phyloP scores from a whole-genome alignment of 2,888 invertebrate species.

The Chymomyza procnemis region DNA sequence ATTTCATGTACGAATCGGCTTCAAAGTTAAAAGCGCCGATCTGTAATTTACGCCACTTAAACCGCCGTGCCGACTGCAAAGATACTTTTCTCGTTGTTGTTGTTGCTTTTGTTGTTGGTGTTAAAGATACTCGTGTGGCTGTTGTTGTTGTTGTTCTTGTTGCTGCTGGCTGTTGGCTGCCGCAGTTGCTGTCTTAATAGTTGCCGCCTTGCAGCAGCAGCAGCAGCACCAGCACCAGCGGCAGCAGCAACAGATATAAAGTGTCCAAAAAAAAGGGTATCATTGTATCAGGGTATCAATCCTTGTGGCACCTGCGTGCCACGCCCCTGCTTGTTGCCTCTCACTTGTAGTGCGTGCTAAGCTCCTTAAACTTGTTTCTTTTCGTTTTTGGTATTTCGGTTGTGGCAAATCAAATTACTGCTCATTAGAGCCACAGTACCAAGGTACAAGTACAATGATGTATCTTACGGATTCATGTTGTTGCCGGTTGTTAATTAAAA shows the following conservation, averaged over 20 bases:
- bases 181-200: slow-evolving; percentile 57
- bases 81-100: slow-evolving; percentile 30
- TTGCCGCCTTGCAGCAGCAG: slow-evolving; percentile 53
- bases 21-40: slow-evolving; percentile 79
- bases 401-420: neutral
- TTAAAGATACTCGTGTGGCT: slow-evolving; percentile 33
- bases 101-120: slow-evolving; percentile 29
- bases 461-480: neutral
- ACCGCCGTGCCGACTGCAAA: slow-evolving; percentile 71
- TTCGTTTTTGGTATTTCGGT: neutral
- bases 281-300: slow-evolving; percentile 10
- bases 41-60: slow-evolving; percentile 78
- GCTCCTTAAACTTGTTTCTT: neutral
- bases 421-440: neutral
- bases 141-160: slow-evolving; percentile 27
- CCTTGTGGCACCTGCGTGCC: neutral
- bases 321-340: neutral
- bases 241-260: slow-evolving; percentile 33
- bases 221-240: slow-evolving; percentile 37
- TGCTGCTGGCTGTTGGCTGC: slow-evolving; percentile 32
- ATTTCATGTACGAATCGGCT: slow-evolving; percentile 77
- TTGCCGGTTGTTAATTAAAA: slow-evolving; percentile 27
- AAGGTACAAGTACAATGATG: neutral
- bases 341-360: neutral
- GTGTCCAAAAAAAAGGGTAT: slow-evolving; percentile 38